A percentile compares a stretch with the other conserved stretches of the same genome.
phyloP scores from a whole-genome alignment of 2,113 vertebrate species.

The Miniopterus natalensis region DNA sequence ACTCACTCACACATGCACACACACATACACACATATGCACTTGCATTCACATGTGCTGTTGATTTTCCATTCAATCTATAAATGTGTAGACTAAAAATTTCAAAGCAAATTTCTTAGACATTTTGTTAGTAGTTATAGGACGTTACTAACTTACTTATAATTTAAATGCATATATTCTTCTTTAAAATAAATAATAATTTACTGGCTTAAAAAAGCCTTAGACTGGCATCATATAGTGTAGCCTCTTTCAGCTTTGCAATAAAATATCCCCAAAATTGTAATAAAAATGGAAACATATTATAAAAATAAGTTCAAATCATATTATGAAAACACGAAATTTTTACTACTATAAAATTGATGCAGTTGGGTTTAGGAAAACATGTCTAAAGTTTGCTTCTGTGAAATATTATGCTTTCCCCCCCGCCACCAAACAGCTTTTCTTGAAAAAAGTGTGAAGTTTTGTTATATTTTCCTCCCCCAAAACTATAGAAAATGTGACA shows the following conservation, averaged over 20 bases:
- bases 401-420: background rate
- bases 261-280: background rate
- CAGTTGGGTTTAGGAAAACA: background rate
- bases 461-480: background rate
- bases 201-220: background rate
- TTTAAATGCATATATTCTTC: background rate
- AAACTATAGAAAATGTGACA: background rate
- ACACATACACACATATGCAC: background rate
- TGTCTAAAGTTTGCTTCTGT: background rate
- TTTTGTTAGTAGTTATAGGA: background rate
- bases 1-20: background rate
- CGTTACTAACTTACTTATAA: background rate
- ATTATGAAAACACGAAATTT: background rate
- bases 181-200: background rate
- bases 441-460: background rate
- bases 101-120: background rate
- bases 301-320: background rate
- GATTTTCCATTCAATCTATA: background rate
- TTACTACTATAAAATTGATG: background rate
- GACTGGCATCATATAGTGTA: background rate
- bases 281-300: background rate
- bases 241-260: background rate
- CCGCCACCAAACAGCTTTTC: background rate
- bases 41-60: background rate
- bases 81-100: background rate